These are phyloP conservation scores for Neoseiulus cucumeris DNA, from an alignment of 1,140 invertebrate genomes.

Conservation along the genomic window DNA sequence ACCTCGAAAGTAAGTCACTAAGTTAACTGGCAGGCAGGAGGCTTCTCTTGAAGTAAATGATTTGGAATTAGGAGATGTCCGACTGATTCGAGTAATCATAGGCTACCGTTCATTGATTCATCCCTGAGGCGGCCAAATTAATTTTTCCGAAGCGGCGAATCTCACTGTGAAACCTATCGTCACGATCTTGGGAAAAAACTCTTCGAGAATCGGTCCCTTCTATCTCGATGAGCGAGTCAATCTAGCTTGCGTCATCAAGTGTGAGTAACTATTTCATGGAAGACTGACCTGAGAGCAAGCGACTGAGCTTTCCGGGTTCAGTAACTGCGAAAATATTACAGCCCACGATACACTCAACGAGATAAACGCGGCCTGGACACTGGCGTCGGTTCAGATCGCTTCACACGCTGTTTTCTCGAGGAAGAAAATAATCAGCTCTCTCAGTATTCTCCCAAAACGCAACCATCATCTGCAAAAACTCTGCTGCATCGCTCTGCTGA, in stretches of 20 bases:
- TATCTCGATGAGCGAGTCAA: background rate
- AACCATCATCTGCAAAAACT: background rate
- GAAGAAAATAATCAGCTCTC: background rate
- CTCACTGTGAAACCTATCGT: too few species aligned
- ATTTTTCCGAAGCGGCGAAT: too few species aligned
- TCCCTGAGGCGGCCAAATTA: too few species aligned
- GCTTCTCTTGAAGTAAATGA: too few species aligned
- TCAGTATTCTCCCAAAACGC: conserved; percentile 2
- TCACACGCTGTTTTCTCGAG: background rate
- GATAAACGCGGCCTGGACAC: background rate
- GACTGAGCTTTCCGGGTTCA: too few species aligned
- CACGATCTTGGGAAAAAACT: too few species aligned
- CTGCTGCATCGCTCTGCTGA: background rate
- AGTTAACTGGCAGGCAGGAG: too few species aligned
- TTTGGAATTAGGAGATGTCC: too few species aligned
- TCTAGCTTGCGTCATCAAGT: background rate
- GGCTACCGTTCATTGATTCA: too few species aligned
- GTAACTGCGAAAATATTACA: background rate
- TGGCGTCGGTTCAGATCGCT: background rate
- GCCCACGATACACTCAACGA: background rate
- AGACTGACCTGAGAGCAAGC: too few species aligned
- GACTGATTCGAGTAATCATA: too few species aligned
- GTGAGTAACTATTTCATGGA: background rate
- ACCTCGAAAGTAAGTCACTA: background rate
- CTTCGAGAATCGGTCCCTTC: background rate